Percentiles rank a stretch among this genome's conserved stretches.
phyloP scores from a whole-genome alignment of 2,888 invertebrate genomes.

The Sepioteuthis lessoniana region DNA sequence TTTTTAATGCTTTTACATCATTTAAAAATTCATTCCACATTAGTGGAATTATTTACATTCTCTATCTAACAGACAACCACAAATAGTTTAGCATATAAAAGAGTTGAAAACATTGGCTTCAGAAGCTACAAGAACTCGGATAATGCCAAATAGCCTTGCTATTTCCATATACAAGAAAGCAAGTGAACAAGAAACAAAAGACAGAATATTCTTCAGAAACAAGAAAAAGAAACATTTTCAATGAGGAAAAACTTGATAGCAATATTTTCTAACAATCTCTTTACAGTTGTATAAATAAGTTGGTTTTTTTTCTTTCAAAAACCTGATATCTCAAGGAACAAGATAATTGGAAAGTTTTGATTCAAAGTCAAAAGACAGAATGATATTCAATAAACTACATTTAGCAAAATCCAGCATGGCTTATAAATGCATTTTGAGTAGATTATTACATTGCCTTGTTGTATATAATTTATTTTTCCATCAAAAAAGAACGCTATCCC shows the following conservation, averaged over 20 bases:
- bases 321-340: neutral
- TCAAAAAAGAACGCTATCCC: neutral
- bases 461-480: neutral
- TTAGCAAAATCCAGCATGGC: neutral
- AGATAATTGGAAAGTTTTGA: constrained; percentile 33
- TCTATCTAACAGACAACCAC: too few species aligned
- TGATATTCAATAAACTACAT: neutral
- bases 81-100: too few species aligned
- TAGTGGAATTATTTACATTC: too few species aligned
- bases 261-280: neutral
- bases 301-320: neutral
- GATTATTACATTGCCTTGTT: constrained; percentile 18
- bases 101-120: too few species aligned
- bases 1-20: too few species aligned
- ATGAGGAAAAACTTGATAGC: neutral
- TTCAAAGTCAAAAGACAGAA: neutral
- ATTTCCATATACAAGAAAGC: too few species aligned
- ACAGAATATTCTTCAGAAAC: too few species aligned
- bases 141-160: too few species aligned
- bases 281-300: neutral
- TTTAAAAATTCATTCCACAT: too few species aligned
- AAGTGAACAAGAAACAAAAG: too few species aligned
- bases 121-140: too few species aligned
- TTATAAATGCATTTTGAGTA: neutral
- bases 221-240: neutral